Evolutionary conservation across 2,113 vertebrate genomes (phyloP), one percentile per base, ranked within the genome.

Genomic region (Pleuronectes platessa): DNA sequence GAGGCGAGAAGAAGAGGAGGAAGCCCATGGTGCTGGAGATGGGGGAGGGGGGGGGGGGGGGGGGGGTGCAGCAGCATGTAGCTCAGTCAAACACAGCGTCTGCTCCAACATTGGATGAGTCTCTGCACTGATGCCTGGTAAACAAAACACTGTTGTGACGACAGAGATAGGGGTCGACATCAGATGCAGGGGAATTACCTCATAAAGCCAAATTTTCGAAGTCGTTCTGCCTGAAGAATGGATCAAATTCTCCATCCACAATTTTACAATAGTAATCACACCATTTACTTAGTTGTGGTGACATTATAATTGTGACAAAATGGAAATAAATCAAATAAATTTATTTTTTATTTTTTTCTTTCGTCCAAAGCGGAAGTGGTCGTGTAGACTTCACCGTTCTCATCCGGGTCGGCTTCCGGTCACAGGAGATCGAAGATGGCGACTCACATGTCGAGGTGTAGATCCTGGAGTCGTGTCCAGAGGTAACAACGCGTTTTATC

Each of bases 361-460:
- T 23, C 2, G 23, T 14, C 1, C 2, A 10, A 3, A 5, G 7
- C 79, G 89, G 88, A 93, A 91, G 76, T 79, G 18, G 8, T 81
- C 35, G 0, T 1, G 0, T 1, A 4, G 13, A 6, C 4, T 21
- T 51, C 51, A 15, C 40, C 53, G 31, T 78, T 71, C 24, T 67
- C 31, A 55, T 93, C 92, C 92, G 92, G 91, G 86, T 82, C 18
- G n/a, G 6, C 0, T n/a, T 63, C 51, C 66, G 88, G 74, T 88
- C 82, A 82, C 61, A 60, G 60, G 81, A 12, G 24, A 78, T 75
- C 71, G 80, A 95, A 94, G 82, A 97, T 96, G 96, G 96, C 96
- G 92, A 88, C 90, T 55, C 94, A 94, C 94, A 89, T 95, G 91
- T 95, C 93, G 53, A 93, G 90, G 84, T 88, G 94, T 53, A 81